Evolutionary conservation across 2,888 invertebrate species (phyloP).

Genomic region (Ischnus inquisitorius): DNA sequence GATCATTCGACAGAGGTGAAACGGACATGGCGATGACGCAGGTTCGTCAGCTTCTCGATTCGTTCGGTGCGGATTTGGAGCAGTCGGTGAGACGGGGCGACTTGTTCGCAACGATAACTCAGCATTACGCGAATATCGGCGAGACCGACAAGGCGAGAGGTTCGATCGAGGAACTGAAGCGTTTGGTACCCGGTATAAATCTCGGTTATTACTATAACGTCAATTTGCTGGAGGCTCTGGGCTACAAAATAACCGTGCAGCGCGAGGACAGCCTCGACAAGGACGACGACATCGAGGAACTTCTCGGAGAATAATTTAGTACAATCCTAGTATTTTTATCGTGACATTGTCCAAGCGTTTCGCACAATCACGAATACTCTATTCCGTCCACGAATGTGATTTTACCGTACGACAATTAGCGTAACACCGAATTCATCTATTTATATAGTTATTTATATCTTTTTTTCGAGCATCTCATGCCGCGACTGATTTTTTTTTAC

Average conservation of each 20-base stretch:
- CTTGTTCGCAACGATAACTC: conserved; percentile 82
- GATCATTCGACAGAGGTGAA: conserved; percentile 87
- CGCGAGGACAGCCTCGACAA: conserved; percentile 81
- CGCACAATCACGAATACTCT: conserved; percentile 10
- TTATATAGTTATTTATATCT: not conserved
- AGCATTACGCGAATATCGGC: conserved; percentile 81
- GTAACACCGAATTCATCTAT: not conserved
- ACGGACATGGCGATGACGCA: conserved; percentile 87
- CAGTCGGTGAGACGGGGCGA: conserved; percentile 83
- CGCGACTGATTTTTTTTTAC: not conserved
- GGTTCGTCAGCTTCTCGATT: conserved; percentile 87
- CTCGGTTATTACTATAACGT: conserved; percentile 82
- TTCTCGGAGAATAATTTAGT: conserved; percentile 80
- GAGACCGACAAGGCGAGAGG: conserved; percentile 81
- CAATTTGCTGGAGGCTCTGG: conserved; percentile 81
- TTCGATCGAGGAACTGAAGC: conserved; percentile 81
- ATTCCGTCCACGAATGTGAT: conserved; percentile 75
- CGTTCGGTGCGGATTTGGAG: conserved; percentile 80
- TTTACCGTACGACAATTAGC: not conserved
- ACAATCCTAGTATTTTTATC: conserved; percentile 9
- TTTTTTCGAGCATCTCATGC: not conserved
- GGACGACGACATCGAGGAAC: conserved; percentile 83
- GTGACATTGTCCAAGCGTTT: conserved; percentile 17
- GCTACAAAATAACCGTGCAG: conserved; percentile 80
- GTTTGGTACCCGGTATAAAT: conserved; percentile 83